A percentile compares a stretch with the other conserved stretches of the same genome.
Evolutionary conservation across 2,797 vertebrate species (phyloP).

Genomic region (Heliangelus exortis): DNA sequence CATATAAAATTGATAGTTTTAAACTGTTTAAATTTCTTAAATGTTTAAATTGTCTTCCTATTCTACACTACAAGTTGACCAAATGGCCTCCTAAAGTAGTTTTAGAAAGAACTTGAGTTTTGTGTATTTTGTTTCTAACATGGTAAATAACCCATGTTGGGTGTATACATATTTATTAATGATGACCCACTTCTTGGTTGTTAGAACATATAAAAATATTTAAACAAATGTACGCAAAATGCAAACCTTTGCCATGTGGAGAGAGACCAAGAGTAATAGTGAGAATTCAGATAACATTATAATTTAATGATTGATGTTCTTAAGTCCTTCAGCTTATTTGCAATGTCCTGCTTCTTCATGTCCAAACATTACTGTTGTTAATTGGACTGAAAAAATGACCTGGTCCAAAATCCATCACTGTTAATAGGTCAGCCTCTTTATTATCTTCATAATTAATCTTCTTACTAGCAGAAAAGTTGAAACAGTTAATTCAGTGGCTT

Average conservation of each 20-base stretch:
- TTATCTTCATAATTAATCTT: not conserved
- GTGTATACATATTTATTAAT: not conserved
- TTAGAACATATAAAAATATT: not conserved
- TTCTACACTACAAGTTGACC: not conserved
- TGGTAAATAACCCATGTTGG: not conserved
- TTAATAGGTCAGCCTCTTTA: not conserved
- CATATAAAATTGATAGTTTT: not conserved
- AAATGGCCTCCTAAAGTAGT: not conserved
- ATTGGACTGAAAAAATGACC: conserved; percentile 14
- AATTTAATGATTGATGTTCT: not conserved
- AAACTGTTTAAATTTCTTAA: not conserved
- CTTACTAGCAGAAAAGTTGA: not conserved
- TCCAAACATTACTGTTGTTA: not conserved
- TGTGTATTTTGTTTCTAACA: not conserved
- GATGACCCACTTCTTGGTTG: not conserved
- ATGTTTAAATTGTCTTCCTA: not conserved
- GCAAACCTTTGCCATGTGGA: not conserved
- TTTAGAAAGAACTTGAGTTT: not conserved
- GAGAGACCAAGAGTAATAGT: not conserved
- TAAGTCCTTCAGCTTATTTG: not conserved
- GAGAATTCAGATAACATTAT: not conserved
- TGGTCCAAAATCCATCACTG: conserved; percentile 6
- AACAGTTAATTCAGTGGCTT: not conserved
- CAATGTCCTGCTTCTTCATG: not conserved
- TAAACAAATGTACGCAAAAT: conserved; percentile 3